Base-by-base conservation (phyloP, 2,888 invertebrate genomes). In the Lasius fuliginosus region DNA sequence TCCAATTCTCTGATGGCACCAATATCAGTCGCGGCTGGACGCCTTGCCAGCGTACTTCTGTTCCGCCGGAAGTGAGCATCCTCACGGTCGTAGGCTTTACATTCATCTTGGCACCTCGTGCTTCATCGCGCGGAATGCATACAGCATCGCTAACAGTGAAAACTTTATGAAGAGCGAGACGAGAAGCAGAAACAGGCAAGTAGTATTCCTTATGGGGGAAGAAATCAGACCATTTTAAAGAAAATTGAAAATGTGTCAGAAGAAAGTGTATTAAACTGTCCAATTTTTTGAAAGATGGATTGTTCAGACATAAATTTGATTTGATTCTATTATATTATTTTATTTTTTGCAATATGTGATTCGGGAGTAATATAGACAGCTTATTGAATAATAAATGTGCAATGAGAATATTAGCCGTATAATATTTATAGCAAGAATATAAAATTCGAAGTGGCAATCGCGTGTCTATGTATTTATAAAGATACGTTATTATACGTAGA, bases 21-120 rank as follows among this genome's bases (percentile, higher is more conserved):
- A 68, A 83, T 84, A 73, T 69, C 84, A 49, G 73, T 71, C 40
- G 84, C 60, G 76, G 65, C 46, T 42, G 49, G 27, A 79, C 81
- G 85, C 85, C 81, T 86, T 86, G 84, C 85, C 83, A 73, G 77
- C 36, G 73, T 77, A 74, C 84, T 87, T 90, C 33, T 85, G 58
- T 79, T 65, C 40, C 68, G 46, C 73, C 79, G 81, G 89, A 83
- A 86, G 75, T 56, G 62, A 62, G 27, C 76, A 76, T 76, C 64
- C 84, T 86, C 33, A 60, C 67, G 33, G 76, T 84, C 12, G 73
- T 77, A 67, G 62, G 64, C 40, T 79, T 62, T 85, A 65, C 75
- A 68, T 85, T 79, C 60, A 30, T 60, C n/a, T 81, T 67, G 74
- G 36, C 60, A 65, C 42, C 69, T 64, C 56, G 64, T 74, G 73